These are phyloP conservation scores for Xenopus borealis DNA, from an alignment of 2,113 vertebrate species.

Conservation along the genomic window DNA sequence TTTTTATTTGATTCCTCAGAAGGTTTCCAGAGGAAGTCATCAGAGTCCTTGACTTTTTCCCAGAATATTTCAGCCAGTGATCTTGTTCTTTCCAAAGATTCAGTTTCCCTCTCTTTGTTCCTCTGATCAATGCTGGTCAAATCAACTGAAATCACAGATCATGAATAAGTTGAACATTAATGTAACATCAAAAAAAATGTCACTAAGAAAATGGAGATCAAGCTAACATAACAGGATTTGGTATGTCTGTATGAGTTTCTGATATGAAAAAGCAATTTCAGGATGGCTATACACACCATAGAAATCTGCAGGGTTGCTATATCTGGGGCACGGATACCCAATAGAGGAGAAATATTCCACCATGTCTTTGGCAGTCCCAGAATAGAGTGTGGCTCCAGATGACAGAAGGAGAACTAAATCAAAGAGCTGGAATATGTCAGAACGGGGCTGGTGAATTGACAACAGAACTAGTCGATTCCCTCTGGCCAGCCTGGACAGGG, in stretches of 20 bases:
- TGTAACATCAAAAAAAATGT: too few relatives aligned
- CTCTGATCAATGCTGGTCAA: constrained; percentile 85
- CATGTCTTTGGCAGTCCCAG: constrained; percentile 83
- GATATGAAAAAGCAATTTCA: background rate
- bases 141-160: constrained; percentile 73
- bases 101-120: constrained; percentile 71
- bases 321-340: constrained; percentile 85
- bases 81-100: constrained; percentile 69
- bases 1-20: constrained; percentile 22
- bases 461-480: constrained; percentile 90
- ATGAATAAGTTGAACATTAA: too few relatives aligned
- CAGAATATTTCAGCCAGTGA: constrained; percentile 72
- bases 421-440: constrained; percentile 92
- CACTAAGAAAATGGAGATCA: too few relatives aligned
- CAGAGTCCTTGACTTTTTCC: constrained; percentile 73
- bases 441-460: constrained; percentile 91
- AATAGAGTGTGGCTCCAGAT: constrained; percentile 82
- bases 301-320: constrained; percentile 93
- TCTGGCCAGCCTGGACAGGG: constrained; percentile 83
- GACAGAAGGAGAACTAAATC: constrained; percentile 88
- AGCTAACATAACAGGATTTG: too few relatives aligned
- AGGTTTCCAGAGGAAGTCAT: constrained; percentile 82
- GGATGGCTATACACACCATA: constrained; percentile 72
- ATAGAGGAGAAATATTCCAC: constrained; percentile 84
- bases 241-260: too few relatives aligned